Evolutionary conservation across 2,888 invertebrate genomes (phyloP).

Genomic region (Hanleya hanleyi): DNA sequence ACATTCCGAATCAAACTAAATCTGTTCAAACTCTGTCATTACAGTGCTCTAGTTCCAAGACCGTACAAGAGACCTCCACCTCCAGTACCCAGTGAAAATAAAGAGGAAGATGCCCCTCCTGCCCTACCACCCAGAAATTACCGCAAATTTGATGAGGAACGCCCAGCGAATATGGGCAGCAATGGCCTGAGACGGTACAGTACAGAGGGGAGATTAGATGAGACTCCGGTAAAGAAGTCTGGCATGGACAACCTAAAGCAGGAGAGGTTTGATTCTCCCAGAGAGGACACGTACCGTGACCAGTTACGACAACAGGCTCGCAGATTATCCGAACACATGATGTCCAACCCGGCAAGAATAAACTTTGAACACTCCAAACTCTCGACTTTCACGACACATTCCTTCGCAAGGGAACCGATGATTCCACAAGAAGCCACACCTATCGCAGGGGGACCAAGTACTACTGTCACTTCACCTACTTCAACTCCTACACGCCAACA

Average conservation of each 20-base stretch:
- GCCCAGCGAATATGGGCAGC: background rate
- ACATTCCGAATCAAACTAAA: no score
- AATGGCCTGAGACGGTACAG: background rate
- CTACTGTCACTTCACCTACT: slow-evolving; percentile 9
- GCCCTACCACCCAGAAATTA: slow-evolving; percentile 60
- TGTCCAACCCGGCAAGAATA: slow-evolving; percentile 22
- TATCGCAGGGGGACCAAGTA: slow-evolving; percentile 28
- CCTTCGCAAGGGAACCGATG: slow-evolving; percentile 53
- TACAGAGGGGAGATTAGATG: slow-evolving; percentile 24
- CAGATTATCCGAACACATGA: slow-evolving; percentile 61
- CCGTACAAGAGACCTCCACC: slow-evolving; percentile 12
- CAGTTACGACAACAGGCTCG: slow-evolving; percentile 60
- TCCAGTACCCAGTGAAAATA: background rate
- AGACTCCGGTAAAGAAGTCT: slow-evolving; percentile 14
- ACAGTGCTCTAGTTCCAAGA: background rate
- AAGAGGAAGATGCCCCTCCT: slow-evolving; percentile 49
- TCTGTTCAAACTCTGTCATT: no score
- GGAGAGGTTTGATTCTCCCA: slow-evolving; percentile 47
- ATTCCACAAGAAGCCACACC: slow-evolving; percentile 54
- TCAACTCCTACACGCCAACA: no score
- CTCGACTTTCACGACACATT: slow-evolving; percentile 46
- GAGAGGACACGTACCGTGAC: slow-evolving; percentile 58
- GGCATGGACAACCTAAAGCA: slow-evolving; percentile 39
- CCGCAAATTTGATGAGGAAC: slow-evolving; percentile 33
- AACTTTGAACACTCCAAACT: slow-evolving; percentile 31